Conservation (phyloP, 1,140 invertebrate species). For the Geopemphigus sp. region DNA sequence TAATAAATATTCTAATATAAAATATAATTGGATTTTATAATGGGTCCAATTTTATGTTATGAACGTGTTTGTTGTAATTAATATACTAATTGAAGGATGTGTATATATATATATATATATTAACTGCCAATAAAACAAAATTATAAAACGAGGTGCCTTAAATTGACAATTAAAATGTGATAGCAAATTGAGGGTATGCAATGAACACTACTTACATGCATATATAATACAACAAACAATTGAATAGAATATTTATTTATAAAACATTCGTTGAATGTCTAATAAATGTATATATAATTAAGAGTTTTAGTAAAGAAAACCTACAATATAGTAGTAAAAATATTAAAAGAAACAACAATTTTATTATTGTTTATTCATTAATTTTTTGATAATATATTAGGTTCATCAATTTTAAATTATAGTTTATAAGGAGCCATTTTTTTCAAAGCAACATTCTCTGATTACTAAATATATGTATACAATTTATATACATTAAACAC, state of each 20-base stretch:
- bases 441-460: neutral
- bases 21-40: neutral
- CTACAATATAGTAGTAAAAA: neutral
- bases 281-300: neutral
- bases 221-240: constrained; percentile 11
- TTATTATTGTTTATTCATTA: neutral
- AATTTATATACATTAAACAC: neutral
- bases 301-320: neutral
- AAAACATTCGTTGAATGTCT: neutral
- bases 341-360: neutral
- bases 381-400: too few relatives aligned
- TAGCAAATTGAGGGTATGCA: neutral
- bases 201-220: neutral
- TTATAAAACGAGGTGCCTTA: neutral
- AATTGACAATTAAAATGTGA: neutral
- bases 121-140: neutral
- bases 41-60: neutral
- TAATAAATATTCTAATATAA: neutral
- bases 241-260: constrained; percentile 14
- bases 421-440: neutral
- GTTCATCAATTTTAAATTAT: neutral
- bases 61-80: neutral
- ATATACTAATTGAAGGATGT: neutral
- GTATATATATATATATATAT: neutral
- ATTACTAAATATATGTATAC: neutral